Evolutionary conservation across 2,113 vertebrate species (phyloP), one percentile per base, ranked within the genome.

Genomic region (Pantherophis guttatus): DNA sequence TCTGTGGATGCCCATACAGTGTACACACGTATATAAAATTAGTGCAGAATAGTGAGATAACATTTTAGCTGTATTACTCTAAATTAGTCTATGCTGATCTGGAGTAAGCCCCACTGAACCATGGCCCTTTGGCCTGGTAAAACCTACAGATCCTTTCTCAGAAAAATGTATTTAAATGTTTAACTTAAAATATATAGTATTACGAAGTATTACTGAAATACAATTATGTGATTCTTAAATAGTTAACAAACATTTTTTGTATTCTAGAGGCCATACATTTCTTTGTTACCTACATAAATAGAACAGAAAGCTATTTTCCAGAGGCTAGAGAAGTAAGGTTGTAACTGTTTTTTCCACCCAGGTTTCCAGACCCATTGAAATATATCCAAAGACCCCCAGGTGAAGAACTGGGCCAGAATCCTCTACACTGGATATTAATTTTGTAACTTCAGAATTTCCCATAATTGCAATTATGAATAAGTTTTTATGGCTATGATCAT

Each of bases 401-500:
- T 81, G 33, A 81, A 81, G 70, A 81, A 81, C n/a, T 81, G 33
- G n/a, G 15, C n/a, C 33, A 48, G 8, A 94, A 81, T 88, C 85
- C n/a, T 1, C 8, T 52, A 39, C 92, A 95, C 90, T 90, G 93
- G 29, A 54, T 90, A 88, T n/a, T 2, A 44, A 58, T 96, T 94
- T 33, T 92, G 52, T 87, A 88, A 88, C 53, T 94, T 95, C 93
- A 88, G 94, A 89, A 93, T 95, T 86, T 90, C 87, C 65, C 87
- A 86, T 95, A 58, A 92, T 1, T 96, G 92, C 29, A 92, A 86
- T 92, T 94, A 92, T 88, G 55, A 96, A 91, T 92, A 39, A 92
- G 48, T 44, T 93, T 94, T 96, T 96, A 95, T 88, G 29, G 57
- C 15, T 86, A 94, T 93, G 29, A 90, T 93, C 17, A 70, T 33